Evolutionary conservation across 2,797 vertebrate genomes (phyloP).

Genomic region (Myripristis jacobus): DNA sequence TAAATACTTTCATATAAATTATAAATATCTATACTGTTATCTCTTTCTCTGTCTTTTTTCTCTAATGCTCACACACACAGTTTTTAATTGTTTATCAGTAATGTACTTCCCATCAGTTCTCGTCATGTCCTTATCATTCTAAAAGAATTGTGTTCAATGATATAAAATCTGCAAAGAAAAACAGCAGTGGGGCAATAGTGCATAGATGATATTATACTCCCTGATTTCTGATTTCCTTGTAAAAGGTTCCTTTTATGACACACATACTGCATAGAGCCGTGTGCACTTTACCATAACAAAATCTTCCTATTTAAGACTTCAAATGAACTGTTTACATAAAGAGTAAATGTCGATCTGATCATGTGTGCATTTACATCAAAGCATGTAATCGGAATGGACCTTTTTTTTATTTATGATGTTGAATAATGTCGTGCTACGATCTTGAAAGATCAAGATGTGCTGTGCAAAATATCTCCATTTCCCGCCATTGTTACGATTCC

Average conservation of each 20-base stretch:
- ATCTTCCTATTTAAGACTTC: too few species aligned
- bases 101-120: too few species aligned
- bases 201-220: background rate
- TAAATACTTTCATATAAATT: too few species aligned
- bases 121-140: too few species aligned
- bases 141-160: background rate
- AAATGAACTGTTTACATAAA: background rate
- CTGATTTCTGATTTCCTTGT: background rate
- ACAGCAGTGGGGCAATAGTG: background rate
- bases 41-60: background rate
- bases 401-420: too few species aligned
- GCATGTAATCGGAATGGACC: too few species aligned
- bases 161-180: background rate
- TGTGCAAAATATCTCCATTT: too few species aligned
- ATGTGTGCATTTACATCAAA: too few species aligned
- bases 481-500: too few species aligned
- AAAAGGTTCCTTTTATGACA: background rate
- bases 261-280: background rate
- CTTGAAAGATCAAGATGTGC: too few species aligned
- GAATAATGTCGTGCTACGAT: too few species aligned
- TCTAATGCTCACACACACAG: background rate
- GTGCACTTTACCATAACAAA: too few species aligned
- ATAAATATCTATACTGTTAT: background rate
- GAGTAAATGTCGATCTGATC: background rate
- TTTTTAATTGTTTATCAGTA: background rate